Evolutionary conservation across 2,888 invertebrate species (phyloP), one percentile per base, ranked within the genome.

Genomic region (Tetragnatha montana): DNA sequence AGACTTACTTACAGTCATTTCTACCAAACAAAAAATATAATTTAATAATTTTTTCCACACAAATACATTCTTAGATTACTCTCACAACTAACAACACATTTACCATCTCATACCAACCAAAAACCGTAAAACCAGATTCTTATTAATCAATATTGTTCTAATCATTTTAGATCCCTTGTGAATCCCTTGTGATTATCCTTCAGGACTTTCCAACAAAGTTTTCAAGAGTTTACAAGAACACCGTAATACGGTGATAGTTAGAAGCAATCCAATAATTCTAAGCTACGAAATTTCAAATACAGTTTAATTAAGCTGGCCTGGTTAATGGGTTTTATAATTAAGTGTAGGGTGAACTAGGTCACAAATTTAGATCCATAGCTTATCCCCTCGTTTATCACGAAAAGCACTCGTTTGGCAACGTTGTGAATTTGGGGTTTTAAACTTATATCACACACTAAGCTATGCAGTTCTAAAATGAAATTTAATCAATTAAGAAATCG

Each of bases 1-100:
- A n/a, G 91, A 87, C 85, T 88, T 90, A 17, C 81, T 91, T 4
- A 88, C 89, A 19, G 91, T 89, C n/a, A 86, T 81, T 78, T 88
- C 91, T 91, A 35, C 17, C 76, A 90, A 50, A 47, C 17, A 49
- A 50, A 68, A 17, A 75, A 1, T 17, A 21, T 0, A 78, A 8
- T 51, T 22, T 74, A 47, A 17, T 47, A 8, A 60, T 12, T 17
- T 3, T 17, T 17, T 6, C 4, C 12, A 60, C 10, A 60, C 17
- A 60, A 17, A 17, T 60, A 4, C 4, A 60, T 10, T 60, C 17
- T 60, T 60, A 10, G 17, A 60, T 60, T 60, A 60, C 60, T 12
- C 1, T 12, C 14, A 60, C 60, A 60, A 60, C 10, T 60, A 12
- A 60, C 60, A 60, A 60, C 60, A 35, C 35, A 35, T 35, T 35